phyloP scores from a whole-genome alignment of 2,113 vertebrate genomes.

The Thamnophis sirtalis region DNA sequence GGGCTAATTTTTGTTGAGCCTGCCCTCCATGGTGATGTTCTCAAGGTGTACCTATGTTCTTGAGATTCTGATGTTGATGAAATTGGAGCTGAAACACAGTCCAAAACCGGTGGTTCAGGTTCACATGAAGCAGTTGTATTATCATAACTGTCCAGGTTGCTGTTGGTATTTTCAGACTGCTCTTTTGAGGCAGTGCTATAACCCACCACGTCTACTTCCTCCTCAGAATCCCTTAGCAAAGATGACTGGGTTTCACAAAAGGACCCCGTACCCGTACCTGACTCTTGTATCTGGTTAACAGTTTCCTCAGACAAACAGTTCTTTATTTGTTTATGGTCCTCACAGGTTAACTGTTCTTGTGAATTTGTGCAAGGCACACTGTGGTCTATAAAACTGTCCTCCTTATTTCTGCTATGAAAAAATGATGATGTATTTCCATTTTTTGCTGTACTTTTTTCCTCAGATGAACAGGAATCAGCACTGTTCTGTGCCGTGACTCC shows the following conservation, averaged over 20 bases:
- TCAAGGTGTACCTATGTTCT: slow-evolving; percentile 93
- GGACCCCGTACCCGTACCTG: slow-evolving; percentile 69
- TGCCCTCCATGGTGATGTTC: slow-evolving; percentile 89
- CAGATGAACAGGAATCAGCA: slow-evolving; percentile 62
- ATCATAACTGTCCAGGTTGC: slow-evolving; percentile 57
- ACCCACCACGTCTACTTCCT: slow-evolving; percentile 89
- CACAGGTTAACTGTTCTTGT: slow-evolving; percentile 77
- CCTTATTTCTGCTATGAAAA: slow-evolving; percentile 83
- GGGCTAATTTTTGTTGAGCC: slow-evolving; percentile 77
- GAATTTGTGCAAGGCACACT: slow-evolving; percentile 95
- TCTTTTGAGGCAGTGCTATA: slow-evolving; percentile 82
- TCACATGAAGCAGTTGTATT: slow-evolving; percentile 81
- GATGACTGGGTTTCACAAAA: slow-evolving; percentile 80
- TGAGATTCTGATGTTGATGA: slow-evolving; percentile 85
- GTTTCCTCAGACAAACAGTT: slow-evolving; percentile 69
- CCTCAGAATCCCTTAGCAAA: slow-evolving; percentile 83
- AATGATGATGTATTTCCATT: slow-evolving; percentile 68
- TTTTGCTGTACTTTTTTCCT: slow-evolving; percentile 77
- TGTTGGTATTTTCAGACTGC: slow-evolving; percentile 73
- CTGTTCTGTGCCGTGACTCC: slow-evolving; percentile 68
- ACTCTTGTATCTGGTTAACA: slow-evolving; percentile 62
- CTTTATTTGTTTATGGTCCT: slow-evolving; percentile 73
- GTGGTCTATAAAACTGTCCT: slow-evolving; percentile 78
- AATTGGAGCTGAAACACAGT: slow-evolving; percentile 71
- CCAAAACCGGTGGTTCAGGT: slow-evolving; percentile 72